Percentiles rank a stretch among this genome's conserved stretches.
Evolutionary conservation across 1,140 invertebrate genomes (phyloP).

Genomic region (Apis laboriosa): DNA sequence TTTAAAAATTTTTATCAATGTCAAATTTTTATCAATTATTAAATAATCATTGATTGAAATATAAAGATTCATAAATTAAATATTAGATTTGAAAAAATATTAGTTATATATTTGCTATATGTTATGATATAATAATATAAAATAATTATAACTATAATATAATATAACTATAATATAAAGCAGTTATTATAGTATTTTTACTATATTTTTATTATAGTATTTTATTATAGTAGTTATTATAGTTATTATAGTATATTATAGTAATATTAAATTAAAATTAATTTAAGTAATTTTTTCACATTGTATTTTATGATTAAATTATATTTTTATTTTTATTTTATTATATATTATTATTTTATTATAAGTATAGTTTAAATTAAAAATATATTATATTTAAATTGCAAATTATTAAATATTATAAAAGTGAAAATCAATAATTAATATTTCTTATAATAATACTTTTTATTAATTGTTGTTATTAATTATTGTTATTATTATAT

Average conservation of each 20-base stretch:
- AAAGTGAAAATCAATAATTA: neutral
- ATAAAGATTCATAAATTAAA: neutral
- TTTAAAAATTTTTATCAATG: too few relatives aligned
- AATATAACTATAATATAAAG: too few relatives aligned
- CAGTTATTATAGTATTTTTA: too few relatives aligned
- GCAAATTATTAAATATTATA: neutral
- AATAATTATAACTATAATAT: too few relatives aligned
- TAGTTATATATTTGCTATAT: neutral
- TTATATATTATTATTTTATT: too few relatives aligned
- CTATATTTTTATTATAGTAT: too few relatives aligned
- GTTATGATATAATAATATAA: neutral
- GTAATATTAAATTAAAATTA: neutral
- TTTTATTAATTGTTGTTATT: neutral
- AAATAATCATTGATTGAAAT: too few relatives aligned
- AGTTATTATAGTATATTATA: too few relatives aligned
- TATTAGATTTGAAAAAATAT: neutral
- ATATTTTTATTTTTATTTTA: neutral
- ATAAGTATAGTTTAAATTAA: neutral
- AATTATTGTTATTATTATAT: neutral
- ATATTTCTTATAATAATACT: neutral
- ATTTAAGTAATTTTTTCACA: neutral
- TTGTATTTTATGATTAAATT: neutral
- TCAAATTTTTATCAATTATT: too few relatives aligned
- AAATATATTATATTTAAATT: neutral
- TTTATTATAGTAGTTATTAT: too few relatives aligned